Conservation (phyloP, 2,888 invertebrate genomes). For the Alsophila aescularia region DNA sequence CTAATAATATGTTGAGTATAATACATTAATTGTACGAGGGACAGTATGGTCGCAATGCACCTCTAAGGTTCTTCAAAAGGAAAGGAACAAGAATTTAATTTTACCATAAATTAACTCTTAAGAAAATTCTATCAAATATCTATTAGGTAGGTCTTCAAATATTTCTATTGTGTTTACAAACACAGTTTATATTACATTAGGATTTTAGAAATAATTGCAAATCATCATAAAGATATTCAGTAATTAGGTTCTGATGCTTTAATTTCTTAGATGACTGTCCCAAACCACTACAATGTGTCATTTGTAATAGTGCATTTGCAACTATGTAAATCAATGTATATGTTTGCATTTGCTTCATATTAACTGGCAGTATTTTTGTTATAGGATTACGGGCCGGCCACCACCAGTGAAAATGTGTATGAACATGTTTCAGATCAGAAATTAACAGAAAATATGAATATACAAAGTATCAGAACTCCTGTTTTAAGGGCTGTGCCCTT, state of each 20-base stretch:
- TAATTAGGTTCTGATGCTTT: too few species aligned
- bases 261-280: too few species aligned
- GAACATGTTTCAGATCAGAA: conserved; percentile 77
- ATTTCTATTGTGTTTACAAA: too few species aligned
- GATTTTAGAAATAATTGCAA: too few species aligned
- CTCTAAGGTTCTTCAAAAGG: too few species aligned
- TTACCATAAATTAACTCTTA: too few species aligned
- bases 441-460: conserved; percentile 78
- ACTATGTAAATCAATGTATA: neutral
- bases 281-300: neutral
- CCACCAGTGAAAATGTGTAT: conserved; percentile 81
- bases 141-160: too few species aligned
- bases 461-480: conserved; percentile 76
- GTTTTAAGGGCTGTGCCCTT: conserved; percentile 73
- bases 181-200: too few species aligned
- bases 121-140: too few species aligned
- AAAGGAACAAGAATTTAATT: too few species aligned
- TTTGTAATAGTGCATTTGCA: conserved; percentile 10
- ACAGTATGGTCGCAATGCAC: conserved; percentile 15
- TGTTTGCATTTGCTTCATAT: conserved; percentile 2
- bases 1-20: too few species aligned
- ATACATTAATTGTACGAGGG: conserved; percentile 44
- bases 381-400: conserved; percentile 83
- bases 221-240: too few species aligned
- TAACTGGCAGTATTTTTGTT: conserved; percentile 55